phyloP scores from a whole-genome alignment of 2,113 vertebrate species.

The Prietella phreatophila region DNA sequence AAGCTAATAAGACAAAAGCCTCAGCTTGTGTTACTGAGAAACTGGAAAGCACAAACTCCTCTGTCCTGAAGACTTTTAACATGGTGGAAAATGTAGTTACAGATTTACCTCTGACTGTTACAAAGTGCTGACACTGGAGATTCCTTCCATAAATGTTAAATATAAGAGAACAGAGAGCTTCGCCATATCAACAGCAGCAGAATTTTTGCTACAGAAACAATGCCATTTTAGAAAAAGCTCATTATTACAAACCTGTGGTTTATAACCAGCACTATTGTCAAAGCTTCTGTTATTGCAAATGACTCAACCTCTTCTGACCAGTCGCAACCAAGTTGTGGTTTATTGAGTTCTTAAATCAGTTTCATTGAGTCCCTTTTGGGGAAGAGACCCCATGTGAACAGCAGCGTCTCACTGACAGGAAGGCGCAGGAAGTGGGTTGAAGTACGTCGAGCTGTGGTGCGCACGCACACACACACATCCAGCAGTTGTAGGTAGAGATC shows the following conservation, averaged over 20 bases:
- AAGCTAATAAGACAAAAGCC: background rate
- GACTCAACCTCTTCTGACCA: background rate
- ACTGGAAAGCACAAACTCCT: background rate
- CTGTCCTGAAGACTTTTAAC: background rate
- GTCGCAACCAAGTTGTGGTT: background rate
- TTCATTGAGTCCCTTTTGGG: background rate
- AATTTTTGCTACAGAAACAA: background rate
- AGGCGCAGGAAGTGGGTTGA: conserved; percentile 40
- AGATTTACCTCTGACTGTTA: background rate
- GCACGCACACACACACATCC: no score
- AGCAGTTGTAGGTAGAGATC: no score
- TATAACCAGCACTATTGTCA: background rate
- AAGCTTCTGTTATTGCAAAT: background rate
- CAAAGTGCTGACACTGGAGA: background rate
- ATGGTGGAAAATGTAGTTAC: background rate
- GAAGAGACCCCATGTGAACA: background rate
- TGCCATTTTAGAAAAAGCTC: background rate
- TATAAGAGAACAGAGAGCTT: background rate
- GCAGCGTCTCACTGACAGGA: background rate
- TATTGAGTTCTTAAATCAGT: background rate
- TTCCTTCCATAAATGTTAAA: background rate
- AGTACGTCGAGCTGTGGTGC: background rate
- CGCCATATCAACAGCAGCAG: no score
- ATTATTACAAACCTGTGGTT: background rate
- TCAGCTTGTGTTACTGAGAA: background rate